Evolutionary conservation across 2,797 vertebrate species (phyloP).

Genomic region (Gadopsis bispinosus): DNA sequence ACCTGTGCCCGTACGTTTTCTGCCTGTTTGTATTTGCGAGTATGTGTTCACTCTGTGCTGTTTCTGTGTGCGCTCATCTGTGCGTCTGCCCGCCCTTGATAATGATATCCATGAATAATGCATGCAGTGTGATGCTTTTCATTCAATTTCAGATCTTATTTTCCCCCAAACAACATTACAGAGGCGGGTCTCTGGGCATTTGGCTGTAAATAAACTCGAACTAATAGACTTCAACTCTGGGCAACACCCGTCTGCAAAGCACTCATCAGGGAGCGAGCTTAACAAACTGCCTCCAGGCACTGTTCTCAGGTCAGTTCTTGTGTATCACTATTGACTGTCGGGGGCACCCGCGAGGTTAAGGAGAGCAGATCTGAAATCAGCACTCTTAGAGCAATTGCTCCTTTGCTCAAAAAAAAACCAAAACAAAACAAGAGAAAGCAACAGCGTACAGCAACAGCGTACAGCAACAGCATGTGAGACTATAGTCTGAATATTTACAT

Average conservation of each 20-base stretch:
- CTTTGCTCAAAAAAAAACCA: slow-evolving; percentile 10
- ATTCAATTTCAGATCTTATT: slow-evolving; percentile 82
- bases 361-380: slow-evolving; percentile 65
- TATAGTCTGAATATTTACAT: slow-evolving; percentile 54
- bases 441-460: background rate
- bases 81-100: slow-evolving; percentile 76
- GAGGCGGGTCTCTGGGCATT: slow-evolving; percentile 79
- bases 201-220: slow-evolving; percentile 84
- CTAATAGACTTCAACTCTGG: slow-evolving; percentile 84
- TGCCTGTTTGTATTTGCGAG: slow-evolving; percentile 60
- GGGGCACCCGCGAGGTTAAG: slow-evolving; percentile 47
- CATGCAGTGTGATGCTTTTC: slow-evolving; percentile 80
- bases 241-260: slow-evolving; percentile 77
- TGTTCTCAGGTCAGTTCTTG: slow-evolving; percentile 72
- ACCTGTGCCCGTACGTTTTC: slow-evolving; percentile 48
- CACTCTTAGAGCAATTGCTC: slow-evolving; percentile 25
- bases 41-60: slow-evolving; percentile 60
- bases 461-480: background rate
- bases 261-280: slow-evolving; percentile 69
- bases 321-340: slow-evolving; percentile 46
- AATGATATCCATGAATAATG: slow-evolving; percentile 84
- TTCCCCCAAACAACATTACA: slow-evolving; percentile 81
- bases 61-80: slow-evolving; percentile 67
- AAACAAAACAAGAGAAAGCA: background rate
- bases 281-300: slow-evolving; percentile 75